These are phyloP conservation scores for Thripadectes ignobilis DNA, from an alignment of 2,797 vertebrate species.

Conservation along the genomic window DNA sequence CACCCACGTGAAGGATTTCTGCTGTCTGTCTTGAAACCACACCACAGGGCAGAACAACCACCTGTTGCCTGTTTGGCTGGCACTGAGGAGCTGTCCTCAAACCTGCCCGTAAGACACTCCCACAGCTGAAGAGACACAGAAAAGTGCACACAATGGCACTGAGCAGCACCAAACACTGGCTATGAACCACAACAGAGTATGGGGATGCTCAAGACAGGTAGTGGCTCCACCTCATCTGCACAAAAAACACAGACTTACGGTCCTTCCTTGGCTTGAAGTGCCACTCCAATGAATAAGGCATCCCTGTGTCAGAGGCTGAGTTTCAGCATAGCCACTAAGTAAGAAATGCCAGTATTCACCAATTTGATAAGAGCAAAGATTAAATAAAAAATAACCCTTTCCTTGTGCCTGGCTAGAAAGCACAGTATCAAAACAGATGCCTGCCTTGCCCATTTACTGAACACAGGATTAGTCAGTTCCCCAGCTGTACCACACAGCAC, in stretches of 20 bases:
- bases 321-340: neutral
- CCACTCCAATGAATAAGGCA: fast-evolving
- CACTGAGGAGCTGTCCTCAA: neutral
- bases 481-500: neutral
- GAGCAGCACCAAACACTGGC: neutral
- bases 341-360: neutral
- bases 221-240: neutral
- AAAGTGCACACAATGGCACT: neutral
- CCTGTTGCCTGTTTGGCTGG: neutral
- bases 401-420: neutral
- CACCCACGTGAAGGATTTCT: neutral
- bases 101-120: neutral
- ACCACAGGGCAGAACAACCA: neutral
- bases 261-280: neutral
- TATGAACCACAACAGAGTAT: neutral
- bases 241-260: neutral
- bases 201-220: too few relatives aligned
- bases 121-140: neutral
- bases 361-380: neutral
- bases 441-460: neutral
- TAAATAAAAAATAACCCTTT: neutral
- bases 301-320: neutral
- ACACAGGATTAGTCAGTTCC: neutral
- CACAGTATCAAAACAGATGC: neutral
- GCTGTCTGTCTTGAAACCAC: neutral